Percentiles rank a stretch among this genome's conserved stretches.
Evolutionary conservation across 2,888 invertebrate species (phyloP).

Genomic region (Morpho deidamia): DNA sequence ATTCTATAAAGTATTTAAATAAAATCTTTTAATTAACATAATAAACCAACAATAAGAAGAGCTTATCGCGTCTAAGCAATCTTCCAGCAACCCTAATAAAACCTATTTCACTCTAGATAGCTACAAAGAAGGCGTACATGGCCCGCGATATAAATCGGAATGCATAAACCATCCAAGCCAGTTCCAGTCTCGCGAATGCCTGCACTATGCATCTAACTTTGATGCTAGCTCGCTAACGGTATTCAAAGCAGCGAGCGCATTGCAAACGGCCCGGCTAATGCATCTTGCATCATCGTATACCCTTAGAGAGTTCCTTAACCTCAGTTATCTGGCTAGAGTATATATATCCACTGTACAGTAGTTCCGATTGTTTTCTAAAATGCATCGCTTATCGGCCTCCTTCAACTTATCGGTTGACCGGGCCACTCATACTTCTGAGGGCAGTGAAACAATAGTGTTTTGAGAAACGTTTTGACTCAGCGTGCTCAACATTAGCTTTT

Average conservation of each 20-base stretch:
- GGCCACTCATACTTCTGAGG: conserved; percentile 38
- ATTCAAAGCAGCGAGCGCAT: conserved; percentile 38
- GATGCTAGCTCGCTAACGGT: conserved; percentile 64
- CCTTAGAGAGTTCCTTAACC: conserved; percentile 42
- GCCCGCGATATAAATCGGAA: conserved; percentile 21
- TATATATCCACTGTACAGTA: conserved; percentile 37
- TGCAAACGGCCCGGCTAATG: conserved; percentile 49
- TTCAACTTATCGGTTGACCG: conserved; percentile 63
- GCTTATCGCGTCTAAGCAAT: too few relatives aligned
- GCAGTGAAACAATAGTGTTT: conserved; percentile 35
- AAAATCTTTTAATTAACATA: too few relatives aligned
- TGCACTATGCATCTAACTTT: conserved; percentile 28
- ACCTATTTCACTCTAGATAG: too few relatives aligned
- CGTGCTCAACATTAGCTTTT: conserved; percentile 6
- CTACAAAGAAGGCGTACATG: background rate
- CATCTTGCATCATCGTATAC: conserved; percentile 51
- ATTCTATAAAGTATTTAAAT: too few relatives aligned
- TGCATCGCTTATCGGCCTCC: conserved; percentile 55
- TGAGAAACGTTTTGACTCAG: conserved; percentile 33
- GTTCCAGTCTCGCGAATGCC: conserved; percentile 20
- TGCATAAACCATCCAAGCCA: conserved; percentile 13
- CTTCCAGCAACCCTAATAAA: too few relatives aligned
- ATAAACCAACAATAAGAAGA: too few relatives aligned
- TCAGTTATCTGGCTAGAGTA: conserved; percentile 45
- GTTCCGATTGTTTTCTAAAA: conserved; percentile 46